phyloP scores from a whole-genome alignment of 2,113 vertebrate species.

The Toxostoma redivivum region DNA sequence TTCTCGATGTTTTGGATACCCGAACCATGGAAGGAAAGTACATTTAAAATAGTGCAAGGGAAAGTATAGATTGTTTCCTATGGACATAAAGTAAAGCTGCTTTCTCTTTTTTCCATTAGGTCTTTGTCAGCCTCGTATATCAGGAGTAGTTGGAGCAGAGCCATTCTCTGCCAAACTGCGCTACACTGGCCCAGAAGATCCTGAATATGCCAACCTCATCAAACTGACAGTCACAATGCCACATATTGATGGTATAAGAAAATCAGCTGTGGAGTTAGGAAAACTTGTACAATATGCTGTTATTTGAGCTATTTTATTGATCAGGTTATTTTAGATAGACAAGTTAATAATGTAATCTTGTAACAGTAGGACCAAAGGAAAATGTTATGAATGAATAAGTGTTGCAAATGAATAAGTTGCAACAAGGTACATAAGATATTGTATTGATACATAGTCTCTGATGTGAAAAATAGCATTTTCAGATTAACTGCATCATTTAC shows the following conservation, averaged over 20 bases:
- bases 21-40: background rate
- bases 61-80: background rate
- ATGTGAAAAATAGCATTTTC: background rate
- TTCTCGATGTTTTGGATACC: background rate
- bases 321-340: background rate
- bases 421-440: background rate
- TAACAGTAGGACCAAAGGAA: background rate
- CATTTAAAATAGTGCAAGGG: background rate
- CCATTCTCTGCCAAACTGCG: constrained; percentile 93
- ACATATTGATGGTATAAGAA: constrained; percentile 87
- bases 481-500: background rate
- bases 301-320: background rate
- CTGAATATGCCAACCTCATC: constrained; percentile 85
- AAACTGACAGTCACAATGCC: constrained; percentile 93
- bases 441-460: background rate
- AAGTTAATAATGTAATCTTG: background rate
- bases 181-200: constrained; percentile 88
- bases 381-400: background rate
- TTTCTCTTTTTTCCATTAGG: constrained; percentile 67
- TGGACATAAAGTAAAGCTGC: background rate
- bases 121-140: constrained; percentile 87
- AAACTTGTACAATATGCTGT: background rate
- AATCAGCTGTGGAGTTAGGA: background rate
- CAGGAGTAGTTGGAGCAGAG: constrained; percentile 88
- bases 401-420: background rate